Evolutionary conservation across 2,113 vertebrate genomes (phyloP), one percentile per base, ranked within the genome.

Genomic region (Sula dactylatra): DNA sequence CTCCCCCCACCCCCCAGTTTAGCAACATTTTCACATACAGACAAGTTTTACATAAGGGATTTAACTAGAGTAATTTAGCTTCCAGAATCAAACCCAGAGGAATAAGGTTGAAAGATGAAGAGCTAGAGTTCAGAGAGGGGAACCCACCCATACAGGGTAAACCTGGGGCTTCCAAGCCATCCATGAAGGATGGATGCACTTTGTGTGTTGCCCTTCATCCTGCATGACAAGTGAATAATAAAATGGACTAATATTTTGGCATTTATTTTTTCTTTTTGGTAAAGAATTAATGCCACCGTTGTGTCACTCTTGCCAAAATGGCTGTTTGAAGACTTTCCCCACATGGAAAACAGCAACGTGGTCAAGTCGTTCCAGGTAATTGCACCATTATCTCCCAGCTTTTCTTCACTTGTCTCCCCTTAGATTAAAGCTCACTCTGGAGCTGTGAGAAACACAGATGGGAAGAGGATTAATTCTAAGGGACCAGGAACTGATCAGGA

Each of bases 331-430:
- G 97, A 98, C 22, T 94, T 98, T 19, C 98, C 98, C 86, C 97
- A 55, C 36, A 1, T 98, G 89, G 96, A 97, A 77, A 98, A 98
- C 78, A 98, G 98, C 82, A 67, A 16, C 6, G 96, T 72, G 67
- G 69, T 97, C 10, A 98, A 95, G 82, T 92, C 95, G 7, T 89
- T 98, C 3, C 98, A 98, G 98, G 98, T 98, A 97, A 98, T 4
- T 5, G 5, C 62, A 25, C 3, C 1, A 3, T 7, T 5, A 1
- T 4, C 59, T 21, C 79, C 72, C 36, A 47, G 27, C 7, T 84
- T 29, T 19, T 45, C 82, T 79, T 44, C 44, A 2, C 38, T 34
- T 32, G 8, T 17, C 21, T 49, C 29, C 38, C 29, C 45, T 67
- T 29, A 9, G 32, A 4, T 11, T 3, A n/a, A 74, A 80, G 22